These are phyloP conservation scores for Brachionus asplanchnoidis DNA, from an alignment of 1,140 invertebrate genomes.

Conservation along the genomic window DNA sequence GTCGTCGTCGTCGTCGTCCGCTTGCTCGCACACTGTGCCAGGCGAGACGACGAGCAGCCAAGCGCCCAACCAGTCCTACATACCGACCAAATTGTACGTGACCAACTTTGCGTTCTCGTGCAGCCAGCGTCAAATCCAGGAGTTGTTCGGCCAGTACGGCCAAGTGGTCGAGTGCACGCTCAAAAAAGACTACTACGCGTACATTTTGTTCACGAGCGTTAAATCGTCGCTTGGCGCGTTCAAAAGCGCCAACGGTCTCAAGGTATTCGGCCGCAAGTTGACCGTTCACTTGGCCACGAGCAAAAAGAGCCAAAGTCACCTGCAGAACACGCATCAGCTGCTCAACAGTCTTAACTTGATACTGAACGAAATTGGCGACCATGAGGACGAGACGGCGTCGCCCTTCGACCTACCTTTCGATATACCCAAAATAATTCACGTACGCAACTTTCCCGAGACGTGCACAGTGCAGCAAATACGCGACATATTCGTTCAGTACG, in stretches of 20 bases:
- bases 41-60: not conserved
- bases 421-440: slow-evolving; percentile 33
- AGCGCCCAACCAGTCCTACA: not conserved
- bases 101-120: slow-evolving; percentile 37
- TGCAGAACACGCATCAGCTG: not conserved
- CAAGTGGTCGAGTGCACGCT: slow-evolving; percentile 37
- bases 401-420: not conserved
- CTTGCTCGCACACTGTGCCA: not conserved
- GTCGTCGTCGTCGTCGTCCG: not conserved
- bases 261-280: slow-evolving; percentile 14
- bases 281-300: slow-evolving; percentile 36
- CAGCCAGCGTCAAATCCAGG: slow-evolving; percentile 33
- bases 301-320: slow-evolving; percentile 39
- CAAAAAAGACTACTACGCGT: slow-evolving; percentile 42
- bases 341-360: not conserved
- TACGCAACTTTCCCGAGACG: slow-evolving; percentile 34
- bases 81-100: slow-evolving; percentile 41
- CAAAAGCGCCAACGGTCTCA: slow-evolving; percentile 34
- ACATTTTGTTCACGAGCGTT: slow-evolving; percentile 1
- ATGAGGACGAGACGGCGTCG: not conserved
- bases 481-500: slow-evolving; percentile 24
- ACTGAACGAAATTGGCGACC: not conserved
- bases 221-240: not conserved
- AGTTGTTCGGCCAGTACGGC: slow-evolving; percentile 28
- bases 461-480: slow-evolving; percentile 24